Conservation (phyloP, 1,140 invertebrate species). For the Psix sp. region DNA sequence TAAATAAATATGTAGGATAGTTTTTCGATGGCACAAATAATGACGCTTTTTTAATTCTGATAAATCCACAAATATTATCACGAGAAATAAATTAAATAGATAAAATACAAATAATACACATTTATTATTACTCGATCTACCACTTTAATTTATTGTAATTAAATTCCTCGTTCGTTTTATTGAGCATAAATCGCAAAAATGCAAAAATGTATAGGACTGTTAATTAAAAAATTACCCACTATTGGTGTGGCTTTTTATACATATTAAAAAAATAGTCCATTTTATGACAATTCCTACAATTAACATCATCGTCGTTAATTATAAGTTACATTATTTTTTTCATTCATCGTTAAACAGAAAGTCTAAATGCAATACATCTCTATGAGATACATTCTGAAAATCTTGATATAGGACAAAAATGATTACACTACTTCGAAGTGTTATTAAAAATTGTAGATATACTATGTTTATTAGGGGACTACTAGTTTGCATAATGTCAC, state of each 20-base stretch:
- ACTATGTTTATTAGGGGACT: too few relatives aligned
- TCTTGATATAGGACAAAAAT: too few relatives aligned
- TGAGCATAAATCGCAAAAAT: conserved; percentile 55
- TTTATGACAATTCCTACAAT: conserved; percentile 64
- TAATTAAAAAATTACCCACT: conserved; percentile 48
- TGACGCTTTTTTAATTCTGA: conserved; percentile 50
- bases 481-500: too few relatives aligned
- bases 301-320: conserved; percentile 23
- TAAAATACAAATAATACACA: conserved; percentile 62
- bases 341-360: too few relatives aligned
- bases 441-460: too few relatives aligned
- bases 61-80: conserved; percentile 43
- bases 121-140: conserved; percentile 60
- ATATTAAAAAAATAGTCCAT: conserved; percentile 68
- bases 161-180: conserved; percentile 48
- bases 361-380: too few relatives aligned
- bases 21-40: conserved; percentile 68
- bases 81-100: conserved; percentile 27
- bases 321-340: conserved; percentile 24
- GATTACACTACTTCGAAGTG: too few relatives aligned
- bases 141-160: conserved; percentile 21
- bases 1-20: conserved; percentile 43
- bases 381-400: not conserved
- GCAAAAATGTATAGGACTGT: conserved; percentile 34
- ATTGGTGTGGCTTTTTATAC: conserved; percentile 34